Base-by-base conservation (phyloP, 2,797 vertebrate species). In the Pempheris klunzingeri region DNA sequence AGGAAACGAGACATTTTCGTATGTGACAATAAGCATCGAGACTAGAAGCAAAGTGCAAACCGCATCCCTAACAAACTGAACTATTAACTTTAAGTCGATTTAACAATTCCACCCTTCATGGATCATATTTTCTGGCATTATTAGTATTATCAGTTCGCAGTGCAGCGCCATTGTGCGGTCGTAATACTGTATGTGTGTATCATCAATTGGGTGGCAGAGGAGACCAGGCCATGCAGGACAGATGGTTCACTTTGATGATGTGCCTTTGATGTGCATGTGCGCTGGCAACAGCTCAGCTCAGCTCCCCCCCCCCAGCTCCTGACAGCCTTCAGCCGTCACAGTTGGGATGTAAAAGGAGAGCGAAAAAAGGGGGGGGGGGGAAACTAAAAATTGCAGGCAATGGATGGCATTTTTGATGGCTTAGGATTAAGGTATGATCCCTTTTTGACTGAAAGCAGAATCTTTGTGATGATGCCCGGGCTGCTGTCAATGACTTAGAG, bases 221-320 rank as follows among this genome's bases (percentile, higher is more conserved):
- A 71, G 74, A 67, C 30, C 64, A 3, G 59, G 67, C 71, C 49
- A 39, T 13, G 65, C 81, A 80, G 83, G 78, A 88, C 87, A 90
- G 86, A 91, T 91, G 87, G 90, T 64, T 73, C 41, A 69, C 88
- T 90, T 82, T 90, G 87, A 91, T 88, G 86, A 80, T 89, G 82
- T 32, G 68, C 57, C 86, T 92, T 91, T 92, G 89, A 92, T 90
- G 90, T 89, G 83, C 55, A 55, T 58, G 68, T 49, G 70, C 59
- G 74, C 54, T 88, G 87, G 87, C 81, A 80, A 43, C 47, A 22
- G 53, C 64, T 74, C 84, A 39, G 74, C 61, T 62, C 18, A 14
- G 24, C 49, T 24, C 11, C 26, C 75, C 60, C 24, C 39, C 65
- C 12, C 28, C 22, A 34, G 59, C 71, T 77, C 75, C 72, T 64